These are phyloP conservation scores for Sparidentex hasta DNA, from an alignment of 2,797 vertebrate species.

Conservation along the genomic window DNA sequence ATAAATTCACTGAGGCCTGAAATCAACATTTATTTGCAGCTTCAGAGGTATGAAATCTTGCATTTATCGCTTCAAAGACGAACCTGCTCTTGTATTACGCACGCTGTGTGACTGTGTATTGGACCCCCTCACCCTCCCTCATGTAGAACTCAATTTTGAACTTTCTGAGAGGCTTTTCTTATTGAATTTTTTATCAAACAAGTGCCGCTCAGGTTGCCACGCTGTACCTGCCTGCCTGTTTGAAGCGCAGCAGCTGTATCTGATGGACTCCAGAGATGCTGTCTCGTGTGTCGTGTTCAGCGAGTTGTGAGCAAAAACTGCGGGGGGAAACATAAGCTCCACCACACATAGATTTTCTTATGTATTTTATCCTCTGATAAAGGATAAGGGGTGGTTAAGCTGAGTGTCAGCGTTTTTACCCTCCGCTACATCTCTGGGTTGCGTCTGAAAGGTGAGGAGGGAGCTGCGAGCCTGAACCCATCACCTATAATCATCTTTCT, in stretches of 20 bases:
- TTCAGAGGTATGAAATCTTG: constrained; percentile 34
- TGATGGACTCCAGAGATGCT: constrained; percentile 25
- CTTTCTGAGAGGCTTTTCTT: constrained; percentile 21
- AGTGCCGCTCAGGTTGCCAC: constrained; percentile 10
- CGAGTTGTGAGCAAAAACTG: constrained; percentile 25
- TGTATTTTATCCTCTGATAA: constrained; percentile 25
- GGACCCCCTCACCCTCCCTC: background rate
- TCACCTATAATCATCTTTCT: constrained; percentile 54
- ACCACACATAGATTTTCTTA: constrained; percentile 2
- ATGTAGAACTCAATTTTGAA: constrained; percentile 16
- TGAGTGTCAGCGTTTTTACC: constrained; percentile 34
- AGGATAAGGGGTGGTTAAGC: constrained; percentile 1
- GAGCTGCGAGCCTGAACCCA: constrained; percentile 55
- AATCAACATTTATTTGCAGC: constrained; percentile 30
- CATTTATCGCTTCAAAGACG: constrained; percentile 20
- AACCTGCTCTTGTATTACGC: constrained; percentile 17
- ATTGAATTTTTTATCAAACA: background rate
- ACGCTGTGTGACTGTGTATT: constrained; percentile 1
- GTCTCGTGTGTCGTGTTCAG: constrained; percentile 36
- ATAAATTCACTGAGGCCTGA: constrained; percentile 13
- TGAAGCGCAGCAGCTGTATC: constrained; percentile 32
- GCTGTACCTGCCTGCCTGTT: constrained; percentile 38
- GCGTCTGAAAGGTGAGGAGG: constrained; percentile 32
- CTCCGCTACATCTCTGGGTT: constrained; percentile 42
- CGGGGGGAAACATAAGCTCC: constrained; percentile 34